These are phyloP conservation scores for Hermatobates lingyangjiaoensis DNA, from an alignment of 1,140 invertebrate species.

Conservation along the genomic window DNA sequence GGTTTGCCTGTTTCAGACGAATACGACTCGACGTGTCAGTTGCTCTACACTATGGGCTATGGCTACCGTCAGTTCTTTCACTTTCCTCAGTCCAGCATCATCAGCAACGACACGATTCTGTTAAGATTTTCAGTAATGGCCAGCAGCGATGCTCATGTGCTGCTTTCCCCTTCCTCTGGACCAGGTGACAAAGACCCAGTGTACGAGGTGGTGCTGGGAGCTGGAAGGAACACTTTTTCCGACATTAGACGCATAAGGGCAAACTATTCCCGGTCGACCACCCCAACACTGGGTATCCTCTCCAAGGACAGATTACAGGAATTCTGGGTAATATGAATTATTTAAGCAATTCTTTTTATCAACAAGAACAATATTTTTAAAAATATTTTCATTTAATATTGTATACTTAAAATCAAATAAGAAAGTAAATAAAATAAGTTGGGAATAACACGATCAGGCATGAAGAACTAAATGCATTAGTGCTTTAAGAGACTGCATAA, in stretches of 20 bases:
- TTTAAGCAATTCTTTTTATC: too few species aligned
- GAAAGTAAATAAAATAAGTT: too few species aligned
- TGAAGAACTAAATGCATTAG: too few species aligned
- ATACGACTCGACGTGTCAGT: not conserved
- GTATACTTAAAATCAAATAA: too few species aligned
- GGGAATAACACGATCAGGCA: too few species aligned
- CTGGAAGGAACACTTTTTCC: slow-evolving; percentile 34
- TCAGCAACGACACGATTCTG: not conserved
- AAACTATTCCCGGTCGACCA: slow-evolving; percentile 25
- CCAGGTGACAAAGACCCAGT: slow-evolving; percentile 26
- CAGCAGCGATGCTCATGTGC: slow-evolving; percentile 35
- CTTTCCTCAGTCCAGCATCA: not conserved
- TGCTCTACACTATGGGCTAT: not conserved
- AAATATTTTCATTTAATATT: too few species aligned
- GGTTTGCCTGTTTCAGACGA: not conserved
- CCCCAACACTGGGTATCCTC: slow-evolving; percentile 28
- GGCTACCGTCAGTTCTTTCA: slow-evolving; percentile 6
- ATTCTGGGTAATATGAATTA: slow-evolving; percentile 26
- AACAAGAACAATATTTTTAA: too few species aligned
- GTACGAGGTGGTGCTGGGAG: slow-evolving; percentile 42
- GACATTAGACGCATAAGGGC: slow-evolving; percentile 33
- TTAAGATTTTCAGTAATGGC: slow-evolving; percentile 29
- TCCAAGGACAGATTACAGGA: slow-evolving; percentile 28
- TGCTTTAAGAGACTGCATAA: too few species aligned
- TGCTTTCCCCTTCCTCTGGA: slow-evolving; percentile 26